phyloP scores from a whole-genome alignment of 2,113 vertebrate species.

The Pygoscelis adeliae region DNA sequence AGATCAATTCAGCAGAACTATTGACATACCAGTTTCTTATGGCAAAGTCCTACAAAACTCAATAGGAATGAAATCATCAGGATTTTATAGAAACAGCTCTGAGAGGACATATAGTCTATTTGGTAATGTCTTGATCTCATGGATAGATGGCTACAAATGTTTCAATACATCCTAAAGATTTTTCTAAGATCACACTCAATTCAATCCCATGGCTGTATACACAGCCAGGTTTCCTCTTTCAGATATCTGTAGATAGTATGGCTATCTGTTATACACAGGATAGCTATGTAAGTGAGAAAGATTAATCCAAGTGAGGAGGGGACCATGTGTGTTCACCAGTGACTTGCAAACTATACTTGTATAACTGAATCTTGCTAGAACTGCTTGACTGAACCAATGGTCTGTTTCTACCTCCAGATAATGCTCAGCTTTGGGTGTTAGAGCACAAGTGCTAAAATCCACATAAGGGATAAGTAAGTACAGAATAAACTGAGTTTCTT shows the following conservation, averaged over 20 bases:
- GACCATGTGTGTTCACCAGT: neutral
- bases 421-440: neutral
- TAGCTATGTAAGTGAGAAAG: neutral
- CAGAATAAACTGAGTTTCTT: neutral
- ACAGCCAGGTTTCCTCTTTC: neutral
- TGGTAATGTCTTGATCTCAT: neutral
- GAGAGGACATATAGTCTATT: neutral
- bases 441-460: neutral
- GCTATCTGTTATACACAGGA: neutral
- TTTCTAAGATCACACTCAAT: neutral
- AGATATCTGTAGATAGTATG: neutral
- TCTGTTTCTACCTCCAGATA: neutral
- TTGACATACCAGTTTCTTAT: neutral
- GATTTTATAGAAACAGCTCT: neutral
- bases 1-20: neutral
- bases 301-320: neutral
- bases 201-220: neutral
- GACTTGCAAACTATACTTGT: neutral
- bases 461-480: neutral
- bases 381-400: neutral
- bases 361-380: neutral
- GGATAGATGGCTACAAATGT: neutral
- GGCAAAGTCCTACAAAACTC: neutral
- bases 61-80: neutral
- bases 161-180: neutral